Base-by-base conservation (phyloP, 2,888 invertebrate genomes). In the Tyria jacobaeae region DNA sequence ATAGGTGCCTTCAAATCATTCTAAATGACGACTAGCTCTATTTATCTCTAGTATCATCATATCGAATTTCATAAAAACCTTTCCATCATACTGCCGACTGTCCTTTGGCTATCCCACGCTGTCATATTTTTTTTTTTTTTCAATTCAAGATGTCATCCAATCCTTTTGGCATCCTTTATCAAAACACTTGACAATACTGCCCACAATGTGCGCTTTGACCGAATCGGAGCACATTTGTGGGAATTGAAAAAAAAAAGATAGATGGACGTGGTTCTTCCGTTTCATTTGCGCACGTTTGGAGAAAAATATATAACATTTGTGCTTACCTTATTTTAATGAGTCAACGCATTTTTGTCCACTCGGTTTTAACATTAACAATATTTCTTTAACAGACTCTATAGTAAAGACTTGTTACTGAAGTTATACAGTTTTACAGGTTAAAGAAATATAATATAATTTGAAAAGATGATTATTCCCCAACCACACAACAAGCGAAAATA, bases 121-220 rank as follows among this genome's bases (percentile, higher is more conserved):
- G 92, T 92, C 92, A 81, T 67, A 71, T 70, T 81, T 86, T 89
- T 31, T 90, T 88, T 85, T 74, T 31, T 90, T 88, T 85, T 74
- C 72, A 57, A 75, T 64, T 63, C 82, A 88, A 90, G 89, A 88
- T 91, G 88, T 82, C 76, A 87, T 83, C 80, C 86, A 92, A 92
- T 89, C 91, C 92, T 92, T 92, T 64, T 91, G 70, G 81, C 75
- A 79, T 80, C 83, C 81, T 74, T 80, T 84, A 83, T 80, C 78
- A 78, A 77, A 74, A 75, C 81, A 77, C 80, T 68, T 66, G 60
- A 83, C 88, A 90, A 89, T 84, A 72, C 76, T 79, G 81, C 71
- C 82, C 85, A 92, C 88, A 93, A 92, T 86, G 77, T 87, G 81
- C 87, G 85, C 78, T 91, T 89, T 93, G 93, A 94, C 94, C 93